Base-by-base conservation (phyloP, 2,113 vertebrate species). In the Tinamus guttatus region DNA sequence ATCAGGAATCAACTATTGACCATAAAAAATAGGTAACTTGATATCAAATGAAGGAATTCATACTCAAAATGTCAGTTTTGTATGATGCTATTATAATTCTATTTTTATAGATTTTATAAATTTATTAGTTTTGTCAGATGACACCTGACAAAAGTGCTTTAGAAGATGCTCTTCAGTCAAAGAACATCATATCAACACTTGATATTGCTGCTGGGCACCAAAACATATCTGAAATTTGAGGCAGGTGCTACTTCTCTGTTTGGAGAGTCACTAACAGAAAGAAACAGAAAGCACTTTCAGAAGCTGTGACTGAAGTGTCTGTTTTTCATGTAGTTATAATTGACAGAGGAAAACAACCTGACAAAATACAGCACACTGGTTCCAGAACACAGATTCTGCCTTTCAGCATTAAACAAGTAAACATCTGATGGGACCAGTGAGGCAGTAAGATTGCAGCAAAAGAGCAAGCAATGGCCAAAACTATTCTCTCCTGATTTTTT, bases 261-360 rank as follows among this genome's bases (percentile, higher is more conserved):
- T 49, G 54, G n/a, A 80, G 85, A 93, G 43, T 30, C 60, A 40
- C 69, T n/a, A 93, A 58, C 5, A 8, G 71, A 45, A 87, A 91
- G 58, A 43, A 94, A 89, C 58, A 82, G 87, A 69, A 76, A 21
- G 67, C 85, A 88, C 40, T 74, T 91, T 15, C 68, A 78, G 47
- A 74, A 87, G 59, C 68, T 60, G 62, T 77, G 83, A 90, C 28
- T 49, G 59, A 89, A 87, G 34, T 49, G 82, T 51, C 45, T 70
- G 30, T 80, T 62, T 83, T 81, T 64, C 69, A 49, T 74, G 60
- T 24, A 47, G 36, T 51, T 81, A 4, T 85, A 85, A 96, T 70
- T 94, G 83, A 81, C 64, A 86, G 79, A 80, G 93, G 70, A 73
- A 91, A 95, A 68, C 15, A 93, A 86, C 73, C 36, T 78, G 90